Conservation (phyloP, 2,797 vertebrate species). For the Brachyalestes nurse region DNA sequence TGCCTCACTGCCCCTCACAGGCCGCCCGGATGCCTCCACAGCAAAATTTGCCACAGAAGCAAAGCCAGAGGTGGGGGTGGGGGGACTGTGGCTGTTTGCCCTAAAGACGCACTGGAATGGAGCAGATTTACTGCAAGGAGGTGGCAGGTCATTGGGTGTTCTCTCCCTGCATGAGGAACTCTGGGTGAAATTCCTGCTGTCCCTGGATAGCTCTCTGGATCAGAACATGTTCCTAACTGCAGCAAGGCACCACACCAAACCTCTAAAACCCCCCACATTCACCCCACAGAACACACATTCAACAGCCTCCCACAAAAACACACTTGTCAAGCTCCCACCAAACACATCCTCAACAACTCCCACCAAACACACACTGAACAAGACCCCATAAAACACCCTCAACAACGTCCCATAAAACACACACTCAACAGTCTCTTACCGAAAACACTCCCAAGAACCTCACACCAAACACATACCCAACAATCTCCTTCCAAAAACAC, state of each 20-base stretch:
- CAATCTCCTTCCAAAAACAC: no score
- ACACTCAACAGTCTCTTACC: no score
- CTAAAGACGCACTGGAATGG: slow-evolving; percentile 11
- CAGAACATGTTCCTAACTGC: slow-evolving; percentile 13
- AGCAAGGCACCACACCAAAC: slow-evolving; percentile 9
- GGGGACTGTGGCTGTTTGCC: slow-evolving; percentile 19
- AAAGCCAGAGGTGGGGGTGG: slow-evolving; percentile 6
- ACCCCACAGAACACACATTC: neutral
- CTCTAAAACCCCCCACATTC: neutral
- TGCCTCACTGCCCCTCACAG: slow-evolving; percentile 6
- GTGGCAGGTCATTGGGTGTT: slow-evolving; percentile 41
- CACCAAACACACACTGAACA: neutral
- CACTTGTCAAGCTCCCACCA: neutral
- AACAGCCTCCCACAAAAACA: neutral
- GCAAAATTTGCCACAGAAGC: slow-evolving; percentile 33
- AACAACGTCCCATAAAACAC: no score
- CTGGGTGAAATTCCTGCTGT: slow-evolving; percentile 30
- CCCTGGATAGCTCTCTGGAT: slow-evolving; percentile 36
- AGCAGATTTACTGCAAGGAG: slow-evolving; percentile 53
- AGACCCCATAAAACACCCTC: neutral
- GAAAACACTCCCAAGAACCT: no score
- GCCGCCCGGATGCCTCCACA: neutral
- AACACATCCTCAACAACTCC: neutral
- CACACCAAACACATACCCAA: no score
- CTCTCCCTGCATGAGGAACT: slow-evolving; percentile 11